phyloP scores from a whole-genome alignment of 2,797 vertebrate species.

The Poeciliopsis infans region DNA sequence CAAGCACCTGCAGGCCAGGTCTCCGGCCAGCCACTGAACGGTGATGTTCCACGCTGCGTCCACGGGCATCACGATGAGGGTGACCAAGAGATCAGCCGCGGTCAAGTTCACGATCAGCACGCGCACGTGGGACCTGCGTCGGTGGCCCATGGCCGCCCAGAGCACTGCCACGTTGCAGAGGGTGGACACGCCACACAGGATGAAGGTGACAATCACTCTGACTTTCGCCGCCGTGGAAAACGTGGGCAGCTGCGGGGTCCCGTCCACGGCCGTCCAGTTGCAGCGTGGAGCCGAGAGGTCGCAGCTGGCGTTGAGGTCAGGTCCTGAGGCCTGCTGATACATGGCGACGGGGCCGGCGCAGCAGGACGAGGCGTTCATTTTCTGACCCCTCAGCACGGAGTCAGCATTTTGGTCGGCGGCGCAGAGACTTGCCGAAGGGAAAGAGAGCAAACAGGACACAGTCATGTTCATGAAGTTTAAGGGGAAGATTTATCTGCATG shows the following conservation, averaged over 20 bases:
- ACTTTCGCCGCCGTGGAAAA: constrained; percentile 84
- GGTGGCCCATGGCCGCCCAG: constrained; percentile 70
- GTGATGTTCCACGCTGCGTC: constrained; percentile 88
- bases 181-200: constrained; percentile 81
- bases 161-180: constrained; percentile 82
- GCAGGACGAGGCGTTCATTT: constrained; percentile 59
- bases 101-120: constrained; percentile 85
- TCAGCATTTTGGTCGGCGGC: constrained; percentile 37
- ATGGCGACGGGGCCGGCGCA: constrained; percentile 34
- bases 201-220: constrained; percentile 81
- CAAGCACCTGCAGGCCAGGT: constrained; percentile 82
- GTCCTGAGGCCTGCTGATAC: constrained; percentile 43
- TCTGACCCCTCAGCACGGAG: constrained; percentile 45
- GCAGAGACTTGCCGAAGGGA: constrained; percentile 23
- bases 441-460: constrained; percentile 8
- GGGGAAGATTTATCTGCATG: constrained; percentile 26
- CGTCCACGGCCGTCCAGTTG: constrained; percentile 49
- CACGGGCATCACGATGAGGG: constrained; percentile 87
- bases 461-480: constrained; percentile 5
- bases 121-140: constrained; percentile 76
- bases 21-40: constrained; percentile 84
- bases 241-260: constrained; percentile 70
- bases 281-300: constrained; percentile 39
- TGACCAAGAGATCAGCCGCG: constrained; percentile 83
- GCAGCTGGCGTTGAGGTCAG: constrained; percentile 57